These are phyloP conservation scores for Mus caroli DNA, from an alignment of 2,797 vertebrate genomes.

Conservation along the genomic window DNA sequence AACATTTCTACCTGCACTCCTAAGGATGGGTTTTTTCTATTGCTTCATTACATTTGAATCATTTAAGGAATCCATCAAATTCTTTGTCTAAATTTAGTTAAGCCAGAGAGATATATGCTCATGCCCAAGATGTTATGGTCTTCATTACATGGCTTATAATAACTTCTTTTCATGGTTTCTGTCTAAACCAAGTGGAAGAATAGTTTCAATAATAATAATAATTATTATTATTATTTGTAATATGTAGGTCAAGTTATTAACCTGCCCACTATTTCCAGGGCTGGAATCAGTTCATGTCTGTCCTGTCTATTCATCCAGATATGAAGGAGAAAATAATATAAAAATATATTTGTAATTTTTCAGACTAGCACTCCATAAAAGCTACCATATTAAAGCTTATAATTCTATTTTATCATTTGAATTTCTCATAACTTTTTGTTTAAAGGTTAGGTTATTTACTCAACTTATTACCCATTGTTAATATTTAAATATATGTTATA, in stretches of 20 bases:
- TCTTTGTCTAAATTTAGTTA: conserved; percentile 79
- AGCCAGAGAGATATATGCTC: conserved; percentile 74
- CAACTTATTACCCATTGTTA: neutral
- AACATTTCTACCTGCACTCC: neutral
- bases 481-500: neutral
- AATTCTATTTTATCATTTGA: neutral
- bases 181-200: conserved; percentile 85
- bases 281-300: conserved; percentile 78
- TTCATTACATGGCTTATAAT: conserved; percentile 84
- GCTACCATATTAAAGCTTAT: neutral
- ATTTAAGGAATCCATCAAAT: conserved; percentile 82
- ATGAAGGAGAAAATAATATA: neutral
- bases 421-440: neutral
- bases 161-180: conserved; percentile 80
- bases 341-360: neutral
- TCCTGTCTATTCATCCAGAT: conserved; percentile 73
- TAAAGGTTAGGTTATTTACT: neutral
- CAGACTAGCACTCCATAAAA: neutral
- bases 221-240: conserved; percentile 81
- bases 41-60: conserved; percentile 62
- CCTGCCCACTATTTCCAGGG: conserved; percentile 80
- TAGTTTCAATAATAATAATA: conserved; percentile 77
- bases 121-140: conserved; percentile 70
- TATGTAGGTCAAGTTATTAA: conserved; percentile 86
- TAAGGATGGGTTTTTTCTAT: neutral